These are phyloP conservation scores for Sprattus sprattus DNA, from an alignment of 2,113 vertebrate genomes.

Conservation along the genomic window DNA sequence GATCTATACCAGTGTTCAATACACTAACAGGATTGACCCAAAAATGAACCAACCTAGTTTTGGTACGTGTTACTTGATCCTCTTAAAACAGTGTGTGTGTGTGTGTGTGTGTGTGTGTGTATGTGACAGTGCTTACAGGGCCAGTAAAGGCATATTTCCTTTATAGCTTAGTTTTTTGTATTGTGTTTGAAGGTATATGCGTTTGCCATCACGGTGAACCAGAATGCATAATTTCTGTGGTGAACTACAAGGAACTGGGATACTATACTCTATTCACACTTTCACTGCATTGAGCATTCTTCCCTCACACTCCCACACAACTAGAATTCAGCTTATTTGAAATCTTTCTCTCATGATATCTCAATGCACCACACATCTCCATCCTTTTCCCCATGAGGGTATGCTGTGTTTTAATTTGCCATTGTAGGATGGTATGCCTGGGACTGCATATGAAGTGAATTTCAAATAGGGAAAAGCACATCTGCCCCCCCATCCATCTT, in stretches of 20 bases:
- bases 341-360: not conserved
- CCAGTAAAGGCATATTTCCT: not conserved
- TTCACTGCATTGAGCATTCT: not conserved
- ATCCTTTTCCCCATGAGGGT: not conserved
- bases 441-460: not conserved
- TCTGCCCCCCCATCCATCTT: not conserved
- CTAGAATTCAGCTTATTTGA: not conserved
- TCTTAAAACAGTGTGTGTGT: slow-evolving; percentile 7
- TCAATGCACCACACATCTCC: slow-evolving; percentile 6
- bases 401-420: not conserved
- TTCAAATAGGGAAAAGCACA: not conserved
- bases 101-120: not conserved
- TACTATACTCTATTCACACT: not conserved
- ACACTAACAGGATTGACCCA: slow-evolving; percentile 5
- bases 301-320: not conserved
- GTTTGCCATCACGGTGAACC: not conserved
- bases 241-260: not conserved
- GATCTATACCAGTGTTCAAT: slow-evolving; percentile 6
- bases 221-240: not conserved
- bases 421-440: not conserved
- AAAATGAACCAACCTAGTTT: slow-evolving; percentile 18
- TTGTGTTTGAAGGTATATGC: not conserved
- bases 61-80: not conserved
- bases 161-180: not conserved
- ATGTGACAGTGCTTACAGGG: not conserved